Base-by-base conservation (phyloP, 2,797 vertebrate species). In the Urophycis tenuis region DNA sequence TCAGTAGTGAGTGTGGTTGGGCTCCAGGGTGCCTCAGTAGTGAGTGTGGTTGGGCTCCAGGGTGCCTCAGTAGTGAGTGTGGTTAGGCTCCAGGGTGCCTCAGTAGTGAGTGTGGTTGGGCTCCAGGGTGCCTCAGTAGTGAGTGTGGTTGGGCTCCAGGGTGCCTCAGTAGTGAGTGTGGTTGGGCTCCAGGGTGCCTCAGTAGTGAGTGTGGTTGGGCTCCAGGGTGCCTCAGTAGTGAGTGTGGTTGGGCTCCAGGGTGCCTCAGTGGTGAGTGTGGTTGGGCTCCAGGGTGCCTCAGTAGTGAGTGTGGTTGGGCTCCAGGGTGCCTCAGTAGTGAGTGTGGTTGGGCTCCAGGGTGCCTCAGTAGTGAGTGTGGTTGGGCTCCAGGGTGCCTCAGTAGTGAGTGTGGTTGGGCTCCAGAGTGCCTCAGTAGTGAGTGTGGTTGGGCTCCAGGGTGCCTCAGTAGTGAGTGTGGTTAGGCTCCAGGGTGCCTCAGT, bases 121-220 rank as follows among this genome's bases (percentile, higher is more conserved):
- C 69, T 71, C 69, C 69, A 71, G 93, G 0, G 87, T 99, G 41
- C 97, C 97, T 22, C 94, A 93, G 78, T 99, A 99, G 97, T 99
- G 92, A 73, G 97, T 92, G 75, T 79, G 25, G 60, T 64, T 64
- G 64, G n/a, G 29, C 69, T 71, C 69, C 69, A 71, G 93, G 0
- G 87, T 99, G 41, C 97, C 97, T 22, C 94, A 93, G 78, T 99
- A 99, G 97, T 99, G 92, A 73, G 97, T 92, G 75, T 79, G 25
- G 60, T 64, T 64, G 64, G n/a, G 29, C 69, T 71, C 69, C 69
- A 71, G 93, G 0, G 87, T 99, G 41, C 97, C 97, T 22, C 94
- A 93, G 78, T 99, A 99, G 97, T 99, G 92, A 73, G 97, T 92
- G 75, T 79, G 25, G 60, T 64, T 64, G 64, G n/a, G 29, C 69